Evolutionary conservation across 2,113 vertebrate species (phyloP), one percentile per base, ranked within the genome.

Genomic region (Choloepus hoffmanni): DNA sequence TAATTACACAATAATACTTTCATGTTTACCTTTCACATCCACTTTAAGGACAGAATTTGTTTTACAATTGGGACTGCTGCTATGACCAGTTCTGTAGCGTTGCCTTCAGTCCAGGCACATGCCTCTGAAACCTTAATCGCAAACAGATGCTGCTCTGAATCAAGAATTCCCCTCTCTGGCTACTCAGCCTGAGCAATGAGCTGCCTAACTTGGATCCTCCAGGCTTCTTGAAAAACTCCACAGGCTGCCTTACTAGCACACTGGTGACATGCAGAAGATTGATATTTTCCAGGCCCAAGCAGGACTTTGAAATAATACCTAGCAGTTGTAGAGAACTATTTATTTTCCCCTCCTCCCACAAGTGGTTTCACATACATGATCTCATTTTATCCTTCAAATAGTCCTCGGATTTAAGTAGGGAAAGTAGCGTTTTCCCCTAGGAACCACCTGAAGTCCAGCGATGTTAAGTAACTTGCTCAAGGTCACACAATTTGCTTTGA

Each of bases 221-320:
- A 15, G 70, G 79, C 94, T 90, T 96, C 97, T 95, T 98, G 95
- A 97, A 95, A 98, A 96, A 90, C 96, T 97, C 97, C 97, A 95
- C 89, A 76, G 96, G 89, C 91, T 90, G 77, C 84, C 94, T 97
- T 82, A 24, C 96, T 77, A 96, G 93, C 65, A 72, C 12, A 60
- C 65, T 94, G 96, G 85, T 94, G 95, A 96, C 93, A 90, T 36
- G 83, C 93, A 94, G 70, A 96, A 96, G 96, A 97, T 86, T 97
- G 97, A 97, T 97, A 96, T 93, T 97, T 97, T 97, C 97, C 97
- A 98, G 97, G 87, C 91, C 90, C 50, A 62, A 89, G 87, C 62
- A 97, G 36, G 95, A 93, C 94, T 97, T 96, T 97, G 97, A 98
- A 97, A 96, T 97, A 95, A 97, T 93, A 97, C 96, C 94, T 93